Percentiles rank a stretch among this genome's conserved stretches.
Evolutionary conservation across 1,140 invertebrate species (phyloP).

Genomic region (Drosophila equinoxialis): DNA sequence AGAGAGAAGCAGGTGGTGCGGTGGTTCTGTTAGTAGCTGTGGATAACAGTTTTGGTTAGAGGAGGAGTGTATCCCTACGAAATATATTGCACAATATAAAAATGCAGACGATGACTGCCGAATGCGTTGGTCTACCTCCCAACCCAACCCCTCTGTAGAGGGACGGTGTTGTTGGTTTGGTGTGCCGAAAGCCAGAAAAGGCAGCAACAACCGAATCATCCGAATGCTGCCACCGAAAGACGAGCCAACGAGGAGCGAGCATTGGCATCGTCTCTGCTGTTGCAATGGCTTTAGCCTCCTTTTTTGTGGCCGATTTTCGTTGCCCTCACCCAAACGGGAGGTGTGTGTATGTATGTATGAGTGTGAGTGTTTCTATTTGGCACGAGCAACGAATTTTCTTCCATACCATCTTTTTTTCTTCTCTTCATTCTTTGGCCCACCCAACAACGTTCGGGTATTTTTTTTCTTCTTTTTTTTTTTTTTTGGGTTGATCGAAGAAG

Average conservation of each 20-base stretch:
- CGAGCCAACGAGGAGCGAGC: slow-evolving; percentile 73
- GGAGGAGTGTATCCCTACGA: slow-evolving; percentile 62
- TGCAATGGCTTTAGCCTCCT: slow-evolving; percentile 47
- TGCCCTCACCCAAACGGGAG: slow-evolving; percentile 45
- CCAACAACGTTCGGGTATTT: slow-evolving; percentile 35
- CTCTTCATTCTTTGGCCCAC: slow-evolving; percentile 23
- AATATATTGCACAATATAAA: slow-evolving; percentile 81
- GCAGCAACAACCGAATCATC: slow-evolving; percentile 58
- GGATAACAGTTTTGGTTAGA: not conserved
- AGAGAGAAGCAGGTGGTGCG: slow-evolving; percentile 16
- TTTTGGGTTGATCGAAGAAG: slow-evolving; percentile 70
- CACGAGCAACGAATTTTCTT: slow-evolving; percentile 64
- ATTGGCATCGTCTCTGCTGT: slow-evolving; percentile 32
- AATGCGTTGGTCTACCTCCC: slow-evolving; percentile 40
- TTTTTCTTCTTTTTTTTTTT: slow-evolving; percentile 20
- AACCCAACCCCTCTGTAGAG: too few relatives aligned
- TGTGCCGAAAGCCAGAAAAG: slow-evolving; percentile 64
- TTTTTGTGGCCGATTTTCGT: slow-evolving; percentile 80
- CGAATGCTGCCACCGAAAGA: slow-evolving; percentile 60
- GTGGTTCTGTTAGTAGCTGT: slow-evolving; percentile 6
- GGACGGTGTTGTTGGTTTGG: not conserved
- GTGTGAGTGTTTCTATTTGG: slow-evolving; percentile 20
- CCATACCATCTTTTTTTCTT: slow-evolving; percentile 33
- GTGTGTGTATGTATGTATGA: slow-evolving; percentile 3
- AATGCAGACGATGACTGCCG: slow-evolving; percentile 78